Base-by-base conservation (phyloP, 23 tunicate species). In the Oikopleura dioica region DNA sequence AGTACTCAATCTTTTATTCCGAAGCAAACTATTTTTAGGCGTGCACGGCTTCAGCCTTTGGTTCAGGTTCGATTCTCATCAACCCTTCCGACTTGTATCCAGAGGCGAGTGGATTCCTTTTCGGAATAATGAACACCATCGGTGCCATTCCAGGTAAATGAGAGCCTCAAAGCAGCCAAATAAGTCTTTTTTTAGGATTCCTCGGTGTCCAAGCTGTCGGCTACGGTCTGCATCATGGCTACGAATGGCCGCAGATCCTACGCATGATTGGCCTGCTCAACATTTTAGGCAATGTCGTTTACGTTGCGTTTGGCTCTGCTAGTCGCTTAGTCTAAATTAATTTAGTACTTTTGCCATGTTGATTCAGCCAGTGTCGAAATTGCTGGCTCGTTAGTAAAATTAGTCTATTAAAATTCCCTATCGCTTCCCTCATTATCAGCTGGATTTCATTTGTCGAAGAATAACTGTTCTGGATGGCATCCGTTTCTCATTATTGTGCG, bases 151-250 rank as follows among this genome's bases (percentile, higher is more conserved):
- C 72, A 24, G 33, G 33, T 63, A 63, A 63, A 63, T 2, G 16
- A 2, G 29, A 2, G 30, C 33, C 33, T 28, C 33, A 2, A 16
- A 23, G 33, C 33, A 28, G 55, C 55, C 9, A 44, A 44, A 44
- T 21, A 9, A 2, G 33, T 21, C 26, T 63, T 28, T 16, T 63
- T 63, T 63, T 63, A 63, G 72, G 72, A 16, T 63, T 63, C 26
- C 30, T 63, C 32, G 72, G 72, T 28, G 72, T 63, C 32, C 72
- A 63, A 28, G 72, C 72, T 63, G 72, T 63, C 33, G 72, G 72
- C 30, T 63, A 16, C 32, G 72, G 30, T 63, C 33, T 63, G 33
- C 72, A 63, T 63, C 26, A 23, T 24, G 72, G 72, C 29, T 63
- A 63, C 33, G 33, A 63, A 2, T 63, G 72, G 72, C 72, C 72